Conservation (phyloP, 1,140 invertebrate species). For the Calliphora vicina region DNA sequence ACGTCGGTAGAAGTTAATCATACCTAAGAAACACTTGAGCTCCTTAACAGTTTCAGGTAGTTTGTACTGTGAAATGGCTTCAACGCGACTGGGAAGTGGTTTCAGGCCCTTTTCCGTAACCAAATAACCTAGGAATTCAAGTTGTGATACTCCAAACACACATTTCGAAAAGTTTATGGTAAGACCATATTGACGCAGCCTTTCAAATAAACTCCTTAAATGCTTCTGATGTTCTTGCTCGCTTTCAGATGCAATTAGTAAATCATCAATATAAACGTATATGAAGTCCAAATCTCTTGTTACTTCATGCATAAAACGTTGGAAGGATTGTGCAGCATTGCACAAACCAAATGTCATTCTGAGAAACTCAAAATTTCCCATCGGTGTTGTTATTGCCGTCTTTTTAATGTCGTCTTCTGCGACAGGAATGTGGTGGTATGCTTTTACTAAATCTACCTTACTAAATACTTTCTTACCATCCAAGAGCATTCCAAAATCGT, state of each 20-base stretch:
- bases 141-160: not conserved
- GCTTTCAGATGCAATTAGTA: not conserved
- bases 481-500: too few species aligned
- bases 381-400: not conserved
- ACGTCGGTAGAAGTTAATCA: too few species aligned
- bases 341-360: constrained; percentile 17
- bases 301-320: constrained; percentile 10
- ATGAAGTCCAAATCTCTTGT: not conserved
- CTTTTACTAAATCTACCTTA: not conserved
- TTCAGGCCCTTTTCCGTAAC: too few species aligned
- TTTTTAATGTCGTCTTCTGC: constrained; percentile 6
- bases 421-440: constrained; percentile 14
- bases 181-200: not conserved
- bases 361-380: not conserved
- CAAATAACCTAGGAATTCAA: not conserved
- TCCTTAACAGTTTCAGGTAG: not conserved
- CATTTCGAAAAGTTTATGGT: not conserved
- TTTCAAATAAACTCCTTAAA: not conserved
- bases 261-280: not conserved
- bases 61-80: not conserved
- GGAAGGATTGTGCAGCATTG: constrained; percentile 11
- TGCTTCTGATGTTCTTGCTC: not conserved
- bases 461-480: constrained; percentile 3
- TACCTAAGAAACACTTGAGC: too few species aligned
- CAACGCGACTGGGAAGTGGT: not conserved